Evolutionary conservation across 2,888 invertebrate genomes (phyloP), one percentile per base, ranked within the genome.

Genomic region (Volucella inflata): DNA sequence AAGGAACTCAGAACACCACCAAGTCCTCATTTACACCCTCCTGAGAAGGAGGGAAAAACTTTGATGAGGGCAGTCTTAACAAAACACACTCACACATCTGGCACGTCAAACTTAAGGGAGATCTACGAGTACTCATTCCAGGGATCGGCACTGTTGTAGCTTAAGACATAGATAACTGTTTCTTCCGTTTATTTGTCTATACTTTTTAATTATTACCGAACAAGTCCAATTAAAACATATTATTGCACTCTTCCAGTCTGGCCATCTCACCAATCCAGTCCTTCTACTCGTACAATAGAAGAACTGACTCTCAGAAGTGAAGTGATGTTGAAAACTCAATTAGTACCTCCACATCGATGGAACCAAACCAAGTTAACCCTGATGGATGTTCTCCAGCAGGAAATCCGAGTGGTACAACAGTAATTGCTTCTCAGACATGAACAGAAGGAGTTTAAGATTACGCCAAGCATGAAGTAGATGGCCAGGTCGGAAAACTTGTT

Each of bases 251-350:
- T 36, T 2, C 30, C 14, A 6, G 1, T 36, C n/a, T 10, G 30
- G 6, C 30, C 30, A 30, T 6, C 30, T 17, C 8, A 4, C 8
- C 9, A 42, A n/a, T n/a, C n/a, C n/a, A n/a, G n/a, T 46, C 11
- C 38, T n/a, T 30, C n/a, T n/a, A n/a, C n/a, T n/a, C n/a, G n/a
- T n/a, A n/a, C n/a, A n/a, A 1, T 2, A 30, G 6, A 30, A 30
- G 30, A 6, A 30, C 6, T 30, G 17, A 10, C n/a, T 65, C 17
- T 8, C 51, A 1, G 17, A 12, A 67, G 55, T 68, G 68, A 16
- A 57, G 46, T 46, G 55, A 38, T 36, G 68, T 38, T 57, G 57
- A 57, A 70, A 57, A 57, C 57, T 70, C 57, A 70, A 70, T 70
- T 70, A 70, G 68, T 21, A 2, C 16, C 12, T 14, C 30, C 42